A percentile compares a stretch with the other conserved stretches of the same genome.
Conservation (phyloP, 2,113 vertebrate genomes). For the Chaetops frenatus region DNA sequence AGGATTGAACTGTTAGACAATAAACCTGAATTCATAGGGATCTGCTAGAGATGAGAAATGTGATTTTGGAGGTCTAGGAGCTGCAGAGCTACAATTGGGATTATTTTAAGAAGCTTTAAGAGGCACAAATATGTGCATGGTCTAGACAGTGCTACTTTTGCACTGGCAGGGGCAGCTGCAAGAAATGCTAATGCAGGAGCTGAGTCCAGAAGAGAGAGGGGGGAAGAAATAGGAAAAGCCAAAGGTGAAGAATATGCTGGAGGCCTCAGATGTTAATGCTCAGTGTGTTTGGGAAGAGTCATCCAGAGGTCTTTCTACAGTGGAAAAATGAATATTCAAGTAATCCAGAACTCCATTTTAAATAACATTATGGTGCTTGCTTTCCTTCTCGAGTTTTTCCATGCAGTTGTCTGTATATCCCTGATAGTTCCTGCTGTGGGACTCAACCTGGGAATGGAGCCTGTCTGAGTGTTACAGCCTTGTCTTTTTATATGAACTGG, state of each 20-base stretch:
- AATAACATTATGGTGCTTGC: neutral
- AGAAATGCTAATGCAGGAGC: neutral
- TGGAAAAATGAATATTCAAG: neutral
- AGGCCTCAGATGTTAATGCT: neutral
- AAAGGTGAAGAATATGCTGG: neutral
- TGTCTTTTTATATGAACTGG: accelerated
- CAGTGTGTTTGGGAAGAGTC: constrained; percentile 9
- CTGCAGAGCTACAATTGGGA: neutral
- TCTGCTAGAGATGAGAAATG: neutral
- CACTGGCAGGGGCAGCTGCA: constrained; percentile 13
- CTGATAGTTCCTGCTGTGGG: neutral
- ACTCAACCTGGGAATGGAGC: neutral
- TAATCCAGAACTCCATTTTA: neutral
- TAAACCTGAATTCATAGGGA: neutral
- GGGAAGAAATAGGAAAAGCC: neutral
- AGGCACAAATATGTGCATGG: neutral
- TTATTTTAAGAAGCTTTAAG: neutral
- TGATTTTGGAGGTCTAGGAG: neutral
- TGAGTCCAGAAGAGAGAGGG: neutral
- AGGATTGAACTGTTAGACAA: neutral
- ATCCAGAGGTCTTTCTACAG: constrained; percentile 31
- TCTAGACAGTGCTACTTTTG: neutral
- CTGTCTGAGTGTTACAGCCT: neutral
- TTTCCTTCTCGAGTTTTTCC: neutral
- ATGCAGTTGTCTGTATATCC: neutral